These are phyloP conservation scores for Idaea aversata DNA, from an alignment of 2,888 invertebrate genomes.

Conservation along the genomic window DNA sequence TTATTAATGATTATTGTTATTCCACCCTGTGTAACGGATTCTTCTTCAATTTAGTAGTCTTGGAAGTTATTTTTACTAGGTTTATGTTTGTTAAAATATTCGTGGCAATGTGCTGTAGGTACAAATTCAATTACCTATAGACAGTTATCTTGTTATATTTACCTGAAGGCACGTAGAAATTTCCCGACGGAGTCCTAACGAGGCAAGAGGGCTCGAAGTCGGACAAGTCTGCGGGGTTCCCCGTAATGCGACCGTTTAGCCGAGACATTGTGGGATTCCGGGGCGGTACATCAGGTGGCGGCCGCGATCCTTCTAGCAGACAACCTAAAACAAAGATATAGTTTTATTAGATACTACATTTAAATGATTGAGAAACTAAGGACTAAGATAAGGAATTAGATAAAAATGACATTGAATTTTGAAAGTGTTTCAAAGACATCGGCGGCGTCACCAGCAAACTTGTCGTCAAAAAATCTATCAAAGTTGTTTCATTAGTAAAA, in stretches of 20 bases:
- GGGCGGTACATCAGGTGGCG: slow-evolving; percentile 94
- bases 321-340: slow-evolving; percentile 81
- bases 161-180: slow-evolving; percentile 95
- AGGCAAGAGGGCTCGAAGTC: slow-evolving; percentile 95
- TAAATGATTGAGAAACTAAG: too few relatives aligned
- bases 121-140: slow-evolving; percentile 13
- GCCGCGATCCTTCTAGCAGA: slow-evolving; percentile 90
- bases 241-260: slow-evolving; percentile 92
- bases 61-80: neutral
- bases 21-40: neutral
- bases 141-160: slow-evolving; percentile 45
- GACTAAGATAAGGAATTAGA: too few relatives aligned
- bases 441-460: neutral
- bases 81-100: neutral
- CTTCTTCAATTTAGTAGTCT: neutral
- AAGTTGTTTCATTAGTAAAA: neutral
- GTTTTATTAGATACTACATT: too few relatives aligned
- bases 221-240: slow-evolving; percentile 87
- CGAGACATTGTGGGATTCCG: slow-evolving; percentile 94
- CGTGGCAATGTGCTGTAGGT: slow-evolving; percentile 1
- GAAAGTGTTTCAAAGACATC: neutral
- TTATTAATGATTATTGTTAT: slow-evolving; percentile 2
- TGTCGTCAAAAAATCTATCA: neutral
- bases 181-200: slow-evolving; percentile 94
- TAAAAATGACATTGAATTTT: too few relatives aligned